Percentiles rank a stretch among this genome's conserved stretches.
Evolutionary conservation across 2,113 vertebrate species (phyloP).

Genomic region (Sinosuthora webbiana): DNA sequence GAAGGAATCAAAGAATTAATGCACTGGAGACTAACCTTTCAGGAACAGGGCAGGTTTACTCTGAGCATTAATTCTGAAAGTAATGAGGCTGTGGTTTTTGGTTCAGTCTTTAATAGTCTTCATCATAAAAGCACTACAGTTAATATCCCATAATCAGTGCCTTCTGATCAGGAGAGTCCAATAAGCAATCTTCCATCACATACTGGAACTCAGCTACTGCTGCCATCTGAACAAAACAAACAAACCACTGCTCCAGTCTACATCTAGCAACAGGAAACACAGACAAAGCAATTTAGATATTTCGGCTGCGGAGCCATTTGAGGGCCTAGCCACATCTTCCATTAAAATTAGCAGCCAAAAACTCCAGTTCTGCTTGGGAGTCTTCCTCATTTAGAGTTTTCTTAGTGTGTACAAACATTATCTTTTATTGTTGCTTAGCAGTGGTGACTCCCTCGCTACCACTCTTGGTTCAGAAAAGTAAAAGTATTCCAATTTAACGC

Average conservation of each 20-base stretch:
- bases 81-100: conserved; percentile 20
- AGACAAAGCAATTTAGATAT: background rate
- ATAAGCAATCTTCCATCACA: conserved; percentile 14
- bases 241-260: background rate
- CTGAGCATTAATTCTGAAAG: conserved; percentile 11
- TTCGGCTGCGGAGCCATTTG: background rate
- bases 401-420: background rate
- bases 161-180: conserved; percentile 44
- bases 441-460: background rate
- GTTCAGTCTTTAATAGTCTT: conserved; percentile 37
- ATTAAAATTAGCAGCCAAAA: background rate
- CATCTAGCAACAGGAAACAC: background rate
- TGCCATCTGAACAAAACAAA: background rate
- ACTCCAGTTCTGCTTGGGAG: background rate
- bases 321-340: background rate
- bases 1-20: background rate
- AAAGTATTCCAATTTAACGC: background rate
- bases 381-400: background rate
- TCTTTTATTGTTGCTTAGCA: background rate
- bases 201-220: conserved; percentile 2
- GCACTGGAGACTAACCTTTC: background rate
- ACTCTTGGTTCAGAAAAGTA: background rate
- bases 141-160: conserved; percentile 15
- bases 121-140: conserved; percentile 38
- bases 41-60: conserved; percentile 7